These are phyloP conservation scores for Planiliza haematocheilus DNA, from an alignment of 2,113 vertebrate genomes.

Conservation along the genomic window DNA sequence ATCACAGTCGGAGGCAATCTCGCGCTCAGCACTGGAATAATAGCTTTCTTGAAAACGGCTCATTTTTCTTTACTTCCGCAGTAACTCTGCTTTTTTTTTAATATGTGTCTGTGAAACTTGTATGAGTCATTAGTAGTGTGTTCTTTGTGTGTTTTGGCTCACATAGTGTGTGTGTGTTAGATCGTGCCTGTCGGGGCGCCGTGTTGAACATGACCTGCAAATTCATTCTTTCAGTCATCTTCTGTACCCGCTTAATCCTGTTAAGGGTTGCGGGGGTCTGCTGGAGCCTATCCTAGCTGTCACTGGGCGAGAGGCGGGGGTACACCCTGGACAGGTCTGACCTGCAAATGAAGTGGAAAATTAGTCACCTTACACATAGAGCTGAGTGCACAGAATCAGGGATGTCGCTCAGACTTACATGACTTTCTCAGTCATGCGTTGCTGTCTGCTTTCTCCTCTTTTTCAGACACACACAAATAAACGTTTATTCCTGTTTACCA, in stretches of 20 bases:
- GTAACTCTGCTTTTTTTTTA: constrained; percentile 5
- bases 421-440: constrained; percentile 2
- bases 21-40: constrained; percentile 55
- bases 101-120: constrained; percentile 19
- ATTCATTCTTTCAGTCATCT: too few relatives aligned
- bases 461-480: neutral
- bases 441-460: neutral
- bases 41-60: constrained; percentile 40
- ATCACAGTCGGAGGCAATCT: constrained; percentile 62
- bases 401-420: constrained; percentile 1
- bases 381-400: constrained; percentile 6
- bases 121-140: constrained; percentile 1
- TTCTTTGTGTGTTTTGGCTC: neutral
- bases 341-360: constrained; percentile 45
- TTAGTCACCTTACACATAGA: constrained; percentile 45
- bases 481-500: neutral
- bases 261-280: too few relatives aligned
- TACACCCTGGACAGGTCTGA: too few relatives aligned
- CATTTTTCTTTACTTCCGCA: constrained; percentile 46
- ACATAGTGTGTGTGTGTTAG: constrained; percentile 17
- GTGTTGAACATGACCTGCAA: neutral
- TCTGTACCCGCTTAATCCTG: too few relatives aligned
- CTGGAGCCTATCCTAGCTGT: too few relatives aligned
- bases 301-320: too few relatives aligned
- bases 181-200: neutral